Conservation (phyloP, 2,113 vertebrate species). For the Dicrurus megarhynchus region DNA sequence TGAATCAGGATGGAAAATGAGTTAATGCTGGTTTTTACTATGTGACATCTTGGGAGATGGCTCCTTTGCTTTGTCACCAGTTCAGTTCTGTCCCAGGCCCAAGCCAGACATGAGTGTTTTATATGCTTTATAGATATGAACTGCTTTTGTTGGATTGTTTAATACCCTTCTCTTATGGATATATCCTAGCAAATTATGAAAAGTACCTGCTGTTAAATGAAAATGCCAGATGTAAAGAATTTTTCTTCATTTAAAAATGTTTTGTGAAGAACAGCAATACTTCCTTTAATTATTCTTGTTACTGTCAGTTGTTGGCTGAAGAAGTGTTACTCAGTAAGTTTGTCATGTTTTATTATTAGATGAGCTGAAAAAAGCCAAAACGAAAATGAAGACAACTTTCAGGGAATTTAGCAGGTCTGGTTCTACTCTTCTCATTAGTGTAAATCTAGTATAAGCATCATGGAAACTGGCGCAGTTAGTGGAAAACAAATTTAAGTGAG, state of each 20-base stretch:
- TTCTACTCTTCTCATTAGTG: not conserved
- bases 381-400: not conserved
- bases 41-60: not conserved
- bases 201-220: not conserved
- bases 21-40: slow-evolving; percentile 41
- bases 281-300: not conserved
- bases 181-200: not conserved
- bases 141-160: not conserved
- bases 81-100: not conserved
- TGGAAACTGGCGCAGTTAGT: not conserved
- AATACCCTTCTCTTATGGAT: not conserved
- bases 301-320: not conserved
- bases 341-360: not conserved
- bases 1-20: slow-evolving; percentile 57
- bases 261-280: not conserved
- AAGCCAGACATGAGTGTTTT: not conserved
- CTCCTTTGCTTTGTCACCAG: slow-evolving; percentile 1
- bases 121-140: not conserved
- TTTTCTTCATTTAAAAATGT: not conserved
- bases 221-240: not conserved
- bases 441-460: not conserved
- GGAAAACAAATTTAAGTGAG: not conserved
- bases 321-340: not conserved
- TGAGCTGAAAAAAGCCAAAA: not conserved
- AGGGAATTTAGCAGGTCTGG: not conserved